Conservation (phyloP, 1,140 invertebrate species). For the Drosophila parabipectinata region DNA sequence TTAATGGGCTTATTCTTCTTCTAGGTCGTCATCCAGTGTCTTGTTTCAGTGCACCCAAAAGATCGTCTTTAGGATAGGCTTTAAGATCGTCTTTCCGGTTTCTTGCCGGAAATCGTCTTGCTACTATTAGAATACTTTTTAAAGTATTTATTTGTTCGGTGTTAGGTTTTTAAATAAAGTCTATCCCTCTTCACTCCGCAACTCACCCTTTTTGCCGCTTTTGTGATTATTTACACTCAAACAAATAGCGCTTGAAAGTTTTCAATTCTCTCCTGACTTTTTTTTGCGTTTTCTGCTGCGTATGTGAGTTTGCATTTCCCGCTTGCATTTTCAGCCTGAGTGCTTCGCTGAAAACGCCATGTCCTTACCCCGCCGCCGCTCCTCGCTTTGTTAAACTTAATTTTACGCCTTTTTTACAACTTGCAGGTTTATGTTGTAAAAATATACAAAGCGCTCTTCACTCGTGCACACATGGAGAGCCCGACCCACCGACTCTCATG, state of each 20-base stretch:
- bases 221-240: constrained; percentile 81
- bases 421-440: constrained; percentile 76
- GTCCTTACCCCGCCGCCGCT: background rate
- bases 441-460: constrained; percentile 52
- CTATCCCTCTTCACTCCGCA: background rate
- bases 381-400: constrained; percentile 77
- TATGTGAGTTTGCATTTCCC: constrained; percentile 77
- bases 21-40: too few relatives aligned
- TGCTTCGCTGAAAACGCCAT: constrained; percentile 38
- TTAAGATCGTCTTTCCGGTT: too few relatives aligned
- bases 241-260: constrained; percentile 80
- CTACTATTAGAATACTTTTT: background rate
- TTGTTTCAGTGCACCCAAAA: too few relatives aligned
- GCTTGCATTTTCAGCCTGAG: constrained; percentile 78
- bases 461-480: constrained; percentile 21
- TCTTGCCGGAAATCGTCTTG: too few relatives aligned
- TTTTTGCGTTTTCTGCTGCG: constrained; percentile 25
- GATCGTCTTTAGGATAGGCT: too few relatives aligned
- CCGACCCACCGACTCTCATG: constrained; percentile 7
- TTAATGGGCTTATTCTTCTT: too few relatives aligned
- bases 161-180: constrained; percentile 3
- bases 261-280: constrained; percentile 27
- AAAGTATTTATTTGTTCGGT: constrained; percentile 16
- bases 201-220: constrained; percentile 24
- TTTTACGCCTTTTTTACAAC: constrained; percentile 82